Conservation (phyloP, 2,888 invertebrate genomes). For the Ctenicera cuprea region DNA sequence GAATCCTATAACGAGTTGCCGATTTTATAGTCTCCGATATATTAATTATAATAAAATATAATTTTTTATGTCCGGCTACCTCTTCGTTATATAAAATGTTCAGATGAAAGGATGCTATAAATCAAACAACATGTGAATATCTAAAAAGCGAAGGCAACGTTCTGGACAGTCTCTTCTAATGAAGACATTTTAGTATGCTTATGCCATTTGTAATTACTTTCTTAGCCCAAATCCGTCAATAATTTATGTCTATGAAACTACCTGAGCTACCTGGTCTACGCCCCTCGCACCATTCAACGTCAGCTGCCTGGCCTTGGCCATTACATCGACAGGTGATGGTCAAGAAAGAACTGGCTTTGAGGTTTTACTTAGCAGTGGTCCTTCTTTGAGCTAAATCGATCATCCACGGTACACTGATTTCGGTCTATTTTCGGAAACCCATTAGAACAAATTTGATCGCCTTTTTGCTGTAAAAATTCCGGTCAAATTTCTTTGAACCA, state of each 20-base stretch:
- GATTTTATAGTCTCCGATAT: slow-evolving; percentile 17
- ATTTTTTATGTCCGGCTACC: slow-evolving; percentile 17
- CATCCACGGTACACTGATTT: no score
- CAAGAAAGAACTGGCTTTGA: slow-evolving; percentile 16
- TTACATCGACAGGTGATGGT: slow-evolving; percentile 39
- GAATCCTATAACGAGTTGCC: slow-evolving; percentile 9
- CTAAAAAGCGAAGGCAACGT: slow-evolving; percentile 7
- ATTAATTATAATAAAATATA: slow-evolving; percentile 26
- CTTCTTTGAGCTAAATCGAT: no score
- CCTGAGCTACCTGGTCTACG: slow-evolving; percentile 31
- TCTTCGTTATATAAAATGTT: slow-evolving; percentile 10
- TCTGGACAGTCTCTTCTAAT: slow-evolving; percentile 22
- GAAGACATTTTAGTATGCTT: slow-evolving; percentile 39
- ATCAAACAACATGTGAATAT: slow-evolving; percentile 10
- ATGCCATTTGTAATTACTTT: slow-evolving; percentile 44
- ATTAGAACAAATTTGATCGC: no score
- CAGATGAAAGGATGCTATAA: slow-evolving; percentile 22
- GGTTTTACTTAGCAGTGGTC: no score
- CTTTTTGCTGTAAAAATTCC: no score
- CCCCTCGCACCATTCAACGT: slow-evolving; percentile 23
- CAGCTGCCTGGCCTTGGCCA: slow-evolving; percentile 43
- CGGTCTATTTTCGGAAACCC: no score
- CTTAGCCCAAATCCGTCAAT: slow-evolving; percentile 38
- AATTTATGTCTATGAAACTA: slow-evolving; percentile 38
- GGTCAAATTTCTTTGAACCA: no score